Percentiles rank a stretch among this genome's conserved stretches.
phyloP scores from a whole-genome alignment of 2,888 invertebrate genomes.

The Desoria tigrina region DNA sequence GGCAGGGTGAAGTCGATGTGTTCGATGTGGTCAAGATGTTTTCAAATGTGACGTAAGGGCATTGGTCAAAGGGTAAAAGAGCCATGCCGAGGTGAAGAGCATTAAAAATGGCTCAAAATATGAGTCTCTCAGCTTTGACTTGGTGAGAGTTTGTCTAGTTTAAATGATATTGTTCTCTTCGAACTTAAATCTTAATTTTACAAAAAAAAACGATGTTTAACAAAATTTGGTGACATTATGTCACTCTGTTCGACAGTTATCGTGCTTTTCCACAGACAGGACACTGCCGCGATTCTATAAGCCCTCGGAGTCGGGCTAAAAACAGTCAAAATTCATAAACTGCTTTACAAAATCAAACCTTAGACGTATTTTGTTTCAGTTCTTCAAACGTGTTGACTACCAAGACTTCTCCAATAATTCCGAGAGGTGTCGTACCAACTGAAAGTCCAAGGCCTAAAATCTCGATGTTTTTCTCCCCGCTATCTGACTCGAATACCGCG shows the following conservation, averaged over 20 bases:
- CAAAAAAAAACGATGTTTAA: too few species aligned
- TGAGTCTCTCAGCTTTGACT: constrained; percentile 61
- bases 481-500: constrained; percentile 80
- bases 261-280: too few species aligned
- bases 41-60: too few species aligned
- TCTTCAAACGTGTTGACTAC: constrained; percentile 50
- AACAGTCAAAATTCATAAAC: too few species aligned
- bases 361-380: constrained; percentile 37
- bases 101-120: too few species aligned
- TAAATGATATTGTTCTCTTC: too few species aligned
- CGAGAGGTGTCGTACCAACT: constrained; percentile 45
- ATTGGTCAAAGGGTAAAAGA: too few species aligned
- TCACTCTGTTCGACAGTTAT: too few species aligned
- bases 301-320: constrained; percentile 71
- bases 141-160: constrained; percentile 68
- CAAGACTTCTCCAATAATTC: constrained; percentile 44
- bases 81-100: too few species aligned
- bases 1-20: constrained; percentile 65
- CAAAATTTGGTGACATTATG: too few species aligned
- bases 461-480: constrained; percentile 30
- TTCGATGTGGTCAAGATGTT: constrained; percentile 62
- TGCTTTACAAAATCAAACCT: too few species aligned
- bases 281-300: constrained; percentile 76
- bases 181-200: too few species aligned
- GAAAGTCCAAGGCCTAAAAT: constrained; percentile 47